phyloP scores from a whole-genome alignment of 2,113 vertebrate species.

The Grantiella picta region DNA sequence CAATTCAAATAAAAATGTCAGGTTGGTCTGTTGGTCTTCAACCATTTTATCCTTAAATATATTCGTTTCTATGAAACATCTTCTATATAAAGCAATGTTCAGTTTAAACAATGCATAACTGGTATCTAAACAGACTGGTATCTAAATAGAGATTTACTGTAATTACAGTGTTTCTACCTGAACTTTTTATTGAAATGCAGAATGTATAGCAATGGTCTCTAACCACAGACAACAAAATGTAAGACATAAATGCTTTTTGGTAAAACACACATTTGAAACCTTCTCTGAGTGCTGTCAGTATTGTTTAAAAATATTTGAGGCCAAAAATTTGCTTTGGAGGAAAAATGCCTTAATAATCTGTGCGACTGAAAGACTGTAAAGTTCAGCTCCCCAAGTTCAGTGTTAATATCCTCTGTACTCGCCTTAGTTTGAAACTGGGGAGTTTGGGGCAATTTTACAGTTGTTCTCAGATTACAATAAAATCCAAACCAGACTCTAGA shows the following conservation, averaged over 20 bases:
- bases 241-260: not conserved
- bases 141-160: not conserved
- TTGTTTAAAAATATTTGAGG: not conserved
- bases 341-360: not conserved
- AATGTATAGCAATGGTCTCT: not conserved
- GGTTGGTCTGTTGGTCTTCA: not conserved
- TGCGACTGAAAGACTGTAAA: not conserved
- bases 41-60: not conserved
- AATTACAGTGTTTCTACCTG: not conserved
- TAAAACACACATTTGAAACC: not conserved
- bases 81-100: not conserved
- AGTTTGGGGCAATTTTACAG: slow-evolving; percentile 12
- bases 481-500: slow-evolving; percentile 39
- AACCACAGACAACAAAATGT: not conserved
- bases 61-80: not conserved
- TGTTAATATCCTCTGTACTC: not conserved
- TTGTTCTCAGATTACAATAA: slow-evolving; percentile 42
- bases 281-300: not conserved
- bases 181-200: not conserved
- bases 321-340: not conserved
- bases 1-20: accelerated
- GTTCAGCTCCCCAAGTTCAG: not conserved
- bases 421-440: slow-evolving; percentile 15
- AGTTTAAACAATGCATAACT: not conserved
- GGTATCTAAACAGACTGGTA: not conserved